Evolutionary conservation across 2,888 invertebrate species (phyloP), one percentile per base, ranked within the genome.

Genomic region (Neria commutata): DNA sequence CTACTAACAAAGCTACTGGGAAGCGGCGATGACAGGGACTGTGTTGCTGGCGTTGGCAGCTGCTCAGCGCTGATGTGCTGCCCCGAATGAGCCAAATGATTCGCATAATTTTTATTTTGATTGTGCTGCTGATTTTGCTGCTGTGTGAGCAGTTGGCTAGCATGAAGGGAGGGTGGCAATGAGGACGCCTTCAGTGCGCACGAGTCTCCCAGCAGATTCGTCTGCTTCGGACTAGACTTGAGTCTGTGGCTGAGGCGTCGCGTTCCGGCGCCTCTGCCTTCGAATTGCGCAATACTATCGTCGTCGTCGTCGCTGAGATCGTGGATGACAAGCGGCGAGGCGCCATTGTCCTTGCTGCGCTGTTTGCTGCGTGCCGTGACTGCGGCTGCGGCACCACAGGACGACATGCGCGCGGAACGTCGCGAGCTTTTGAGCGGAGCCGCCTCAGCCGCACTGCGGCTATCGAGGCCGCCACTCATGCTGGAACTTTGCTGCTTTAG

Each of bases 121-220:
- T 37, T 37, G 55, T 62, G 67, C 42, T 67, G 61, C 45, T 65
- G 65, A 63, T 64, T 58, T 54, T 64, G 61, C 26, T 56, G 58
- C 11, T 59, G 33, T 16, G 14, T 37, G 21, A 16, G 49, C 25
- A 25, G 47, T 40, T 56, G 50, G 24, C 26, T 10, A 17, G 29
- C 37, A 33, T 62, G 2, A 23, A 62, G 33, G 29, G 61, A 66
- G 10, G 77, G 75, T 17, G 76, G 75, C 65, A 76, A 50, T 11
- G 77, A 76, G 10, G 68, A 62, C 52, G 77, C 67, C 63, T 77
- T 76, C n/a, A 64, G 25, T 19, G 40, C 25, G 34, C 26, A 25
- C 29, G n/a, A 16, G 54, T 45, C 14, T 25, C 33, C 46, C 51
- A 16, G 25, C 19, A 47, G 53, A n/a, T 47, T n/a, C 33, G 47